A percentile compares a stretch with the other conserved stretches of the same genome.
Conservation (phyloP, 2,888 invertebrate genomes). For the Polydrusus pterygomalis region DNA sequence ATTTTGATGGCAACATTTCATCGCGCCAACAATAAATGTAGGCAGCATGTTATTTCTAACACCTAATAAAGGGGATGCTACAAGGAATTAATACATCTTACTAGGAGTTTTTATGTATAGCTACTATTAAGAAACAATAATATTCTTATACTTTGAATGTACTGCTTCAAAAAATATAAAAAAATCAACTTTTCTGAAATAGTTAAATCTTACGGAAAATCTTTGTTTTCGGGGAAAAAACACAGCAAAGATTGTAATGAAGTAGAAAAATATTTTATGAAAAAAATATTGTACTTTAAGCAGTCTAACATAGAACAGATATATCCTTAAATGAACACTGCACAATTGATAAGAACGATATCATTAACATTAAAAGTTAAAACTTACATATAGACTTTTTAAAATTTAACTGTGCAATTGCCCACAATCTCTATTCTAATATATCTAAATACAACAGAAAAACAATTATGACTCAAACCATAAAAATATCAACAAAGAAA, state of each 20-base stretch:
- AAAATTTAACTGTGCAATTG: conserved; percentile 26
- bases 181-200: conserved; percentile 7
- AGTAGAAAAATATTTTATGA: conserved; percentile 5
- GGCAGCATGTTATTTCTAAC: conserved; percentile 16
- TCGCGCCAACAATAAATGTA: not conserved
- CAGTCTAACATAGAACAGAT: conserved; percentile 1
- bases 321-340: conserved; percentile 10
- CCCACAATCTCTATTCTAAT: conserved; percentile 8
- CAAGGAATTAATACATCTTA: conserved; percentile 23
- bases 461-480: conserved; percentile 1
- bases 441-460: conserved; percentile 24
- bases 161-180: conserved; percentile 20
- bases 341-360: conserved; percentile 14
- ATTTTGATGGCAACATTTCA: not conserved
- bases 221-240: not conserved
- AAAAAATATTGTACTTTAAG: conserved; percentile 5
- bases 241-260: not conserved
- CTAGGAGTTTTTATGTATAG: conserved; percentile 22
- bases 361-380: conserved; percentile 16
- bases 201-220: not conserved
- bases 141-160: conserved; percentile 18
- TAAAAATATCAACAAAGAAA: conserved; percentile 9
- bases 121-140: conserved; percentile 19
- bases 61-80: not conserved
- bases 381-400: conserved; percentile 11